Evolutionary conservation across 1,140 invertebrate genomes (phyloP).

Genomic region (Drosophila bocqueti): DNA sequence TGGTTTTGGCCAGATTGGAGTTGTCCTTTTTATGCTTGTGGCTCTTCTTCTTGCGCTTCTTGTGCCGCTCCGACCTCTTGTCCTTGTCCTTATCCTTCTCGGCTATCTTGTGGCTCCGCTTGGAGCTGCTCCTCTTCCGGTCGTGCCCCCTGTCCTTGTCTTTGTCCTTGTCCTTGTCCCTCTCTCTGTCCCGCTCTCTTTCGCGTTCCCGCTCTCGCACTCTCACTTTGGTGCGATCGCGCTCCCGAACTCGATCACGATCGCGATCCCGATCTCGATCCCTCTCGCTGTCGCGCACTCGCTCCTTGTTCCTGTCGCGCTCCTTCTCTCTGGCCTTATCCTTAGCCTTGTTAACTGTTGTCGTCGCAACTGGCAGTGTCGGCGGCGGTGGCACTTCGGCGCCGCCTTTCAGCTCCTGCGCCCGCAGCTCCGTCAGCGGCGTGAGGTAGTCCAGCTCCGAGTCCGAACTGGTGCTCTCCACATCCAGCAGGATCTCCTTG

Average conservation of each 20-base stretch:
- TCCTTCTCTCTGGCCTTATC: constrained; percentile 5
- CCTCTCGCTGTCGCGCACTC: constrained; percentile 21
- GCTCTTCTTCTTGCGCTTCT: constrained; percentile 70
- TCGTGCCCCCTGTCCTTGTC: constrained; percentile 29
- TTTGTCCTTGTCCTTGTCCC: constrained; percentile 23
- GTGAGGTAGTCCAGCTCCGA: constrained; percentile 93
- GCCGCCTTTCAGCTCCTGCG: constrained; percentile 88
- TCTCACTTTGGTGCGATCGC: background rate
- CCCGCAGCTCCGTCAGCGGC: constrained; percentile 91
- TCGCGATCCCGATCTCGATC: background rate
- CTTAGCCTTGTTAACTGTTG: constrained; percentile 4
- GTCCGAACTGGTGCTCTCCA: constrained; percentile 97
- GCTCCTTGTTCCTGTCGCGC: background rate
- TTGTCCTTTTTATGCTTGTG: constrained; percentile 56
- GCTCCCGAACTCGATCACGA: background rate
- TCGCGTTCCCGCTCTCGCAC: constrained; percentile 6
- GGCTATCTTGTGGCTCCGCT: constrained; percentile 25
- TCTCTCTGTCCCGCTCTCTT: background rate
- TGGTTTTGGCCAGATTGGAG: constrained; percentile 27
- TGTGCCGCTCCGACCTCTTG: constrained; percentile 62
- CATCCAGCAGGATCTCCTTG: constrained; percentile 96
- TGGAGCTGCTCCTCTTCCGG: constrained; percentile 38
- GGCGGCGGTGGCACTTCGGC: constrained; percentile 86
- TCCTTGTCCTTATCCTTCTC: constrained; percentile 43
- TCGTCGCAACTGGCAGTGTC: constrained; percentile 9